These are phyloP conservation scores for Nesidiocoris tenuis DNA, from an alignment of 2,888 invertebrate genomes.

Conservation along the genomic window DNA sequence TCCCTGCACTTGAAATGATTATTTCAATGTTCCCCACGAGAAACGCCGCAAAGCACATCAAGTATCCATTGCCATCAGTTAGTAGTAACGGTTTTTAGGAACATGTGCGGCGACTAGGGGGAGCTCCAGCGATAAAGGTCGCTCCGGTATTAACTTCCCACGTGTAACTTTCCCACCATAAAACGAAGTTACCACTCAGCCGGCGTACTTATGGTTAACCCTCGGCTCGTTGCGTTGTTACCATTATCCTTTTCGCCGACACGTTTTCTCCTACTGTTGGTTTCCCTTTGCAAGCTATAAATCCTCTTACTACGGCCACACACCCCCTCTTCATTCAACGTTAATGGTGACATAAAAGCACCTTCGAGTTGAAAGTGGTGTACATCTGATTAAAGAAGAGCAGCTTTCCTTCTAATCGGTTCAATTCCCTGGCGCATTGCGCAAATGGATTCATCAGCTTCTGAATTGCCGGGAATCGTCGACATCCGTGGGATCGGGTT, in stretches of 20 bases:
- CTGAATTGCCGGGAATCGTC: too few species aligned
- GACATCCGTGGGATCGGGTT: too few species aligned
- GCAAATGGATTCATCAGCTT: neutral
- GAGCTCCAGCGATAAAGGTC: neutral
- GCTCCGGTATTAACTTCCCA: constrained; percentile 27
- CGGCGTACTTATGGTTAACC: constrained; percentile 26
- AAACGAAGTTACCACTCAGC: constrained; percentile 26
- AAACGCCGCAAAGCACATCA: too few species aligned
- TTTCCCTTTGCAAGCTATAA: neutral
- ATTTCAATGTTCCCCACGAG: too few species aligned
- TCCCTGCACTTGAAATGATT: too few species aligned
- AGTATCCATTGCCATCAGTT: neutral
- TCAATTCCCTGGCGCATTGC: neutral
- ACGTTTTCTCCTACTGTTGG: neutral
- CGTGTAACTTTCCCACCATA: constrained; percentile 37
- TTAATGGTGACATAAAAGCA: neutral
- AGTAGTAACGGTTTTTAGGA: neutral
- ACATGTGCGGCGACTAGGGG: neutral
- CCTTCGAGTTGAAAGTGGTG: neutral
- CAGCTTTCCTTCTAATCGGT: neutral
- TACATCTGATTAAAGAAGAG: neutral
- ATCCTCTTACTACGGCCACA: neutral
- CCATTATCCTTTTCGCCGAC: neutral
- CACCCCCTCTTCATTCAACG: neutral
- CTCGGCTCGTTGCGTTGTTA: neutral